Base-by-base conservation (phyloP, 2,797 vertebrate species). In the Enteromius paludinosus region DNA sequence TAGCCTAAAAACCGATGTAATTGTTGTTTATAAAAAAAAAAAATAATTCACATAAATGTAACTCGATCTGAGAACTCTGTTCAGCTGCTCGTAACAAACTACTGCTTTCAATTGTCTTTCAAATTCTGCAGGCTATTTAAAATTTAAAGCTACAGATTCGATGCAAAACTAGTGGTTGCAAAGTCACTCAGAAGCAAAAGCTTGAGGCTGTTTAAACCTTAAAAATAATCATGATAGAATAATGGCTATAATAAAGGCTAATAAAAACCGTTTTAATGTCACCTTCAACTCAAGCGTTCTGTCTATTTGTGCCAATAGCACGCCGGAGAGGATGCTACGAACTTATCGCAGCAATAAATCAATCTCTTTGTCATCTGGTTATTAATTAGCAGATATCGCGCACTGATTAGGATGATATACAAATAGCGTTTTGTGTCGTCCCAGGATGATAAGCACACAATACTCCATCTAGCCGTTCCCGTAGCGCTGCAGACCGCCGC, bases 401-500 rank as follows among this genome's bases (percentile, higher is more conserved):
- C 12, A n/a, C 68, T 49, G 56, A 72, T 72, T 73, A 65, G 14
- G 11, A 10, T 78, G 82, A 41, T 72, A 64, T 23, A 78, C 43
- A 30, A 43, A 14, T 30, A 49, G n/a, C n/a, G 54, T 64, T 71
- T 78, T 41, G 73, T 41, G 20, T 77, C 54, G 38, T 83, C 66
- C 68, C 76, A 28, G 33, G 38, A 64, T 52, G 62, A 64, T 62
- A 75, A 68, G 68, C 66, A 28, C 80, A 10, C 18, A 14, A 30
- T 66, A 64, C 72, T 59, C 66, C 49, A 33, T 52, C 28, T 28
- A 14, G 30, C 6, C 56, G 43, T 78, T 65, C 18, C 28, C 79
- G 61, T 15, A 20, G 80, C 33, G 89, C 25, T 41, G 81, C 72
- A 68, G 74, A 92, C 93, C 89, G 92, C 92, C 88, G 90, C 86